Base-by-base conservation (phyloP, 1,140 invertebrate species). In the Gonioctena quinquepunctata region DNA sequence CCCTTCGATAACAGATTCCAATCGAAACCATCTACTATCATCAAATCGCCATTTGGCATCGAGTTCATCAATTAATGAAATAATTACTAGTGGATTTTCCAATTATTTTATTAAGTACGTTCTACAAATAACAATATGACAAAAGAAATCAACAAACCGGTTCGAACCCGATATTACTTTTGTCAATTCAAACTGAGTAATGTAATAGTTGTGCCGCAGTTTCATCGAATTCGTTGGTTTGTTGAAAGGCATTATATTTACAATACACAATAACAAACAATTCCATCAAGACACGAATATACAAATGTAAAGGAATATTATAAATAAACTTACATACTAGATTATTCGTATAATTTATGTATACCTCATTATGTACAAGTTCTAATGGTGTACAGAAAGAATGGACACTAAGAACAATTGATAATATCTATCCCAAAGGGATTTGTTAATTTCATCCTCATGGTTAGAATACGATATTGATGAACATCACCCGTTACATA, bases 11-110 rank as follows among this genome's bases (percentile, higher is more conserved):
- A 42, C 16, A 11, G n/a, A 42, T n/a, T 11, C 16, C 33, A 42
- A n/a, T 42, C 13, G 8, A 7, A n/a, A 42, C 33, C 13, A 42
- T 21, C 18, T 18, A 49, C 69, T 48, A 72, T 11, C 26, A 73
- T 80, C 7, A 18, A 75, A 7, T 74, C 80, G 1, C 80, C 80
- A 6, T 81, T 80, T 67, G 80, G 79, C 11, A 79, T 81, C 19
- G 75, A 81, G 62, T 81, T 78, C 69, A 18, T 73, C 4, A 76
- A 80, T 66, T 80, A 75, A 42, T 42, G 33, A 42, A n/a, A 42
- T 42, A 3, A 42, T n/a, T 42, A 13, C 33, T 42, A 11, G n/a
- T 33, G 33, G n/a, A n/a, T n/a, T n/a, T n/a, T n/a, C n/a, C n/a
- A n/a, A n/a, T n/a, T n/a, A n/a, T 42, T 42, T 42, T 42, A 42